phyloP scores from a whole-genome alignment of 1,140 invertebrate genomes.

The Zaprionus africanus region DNA sequence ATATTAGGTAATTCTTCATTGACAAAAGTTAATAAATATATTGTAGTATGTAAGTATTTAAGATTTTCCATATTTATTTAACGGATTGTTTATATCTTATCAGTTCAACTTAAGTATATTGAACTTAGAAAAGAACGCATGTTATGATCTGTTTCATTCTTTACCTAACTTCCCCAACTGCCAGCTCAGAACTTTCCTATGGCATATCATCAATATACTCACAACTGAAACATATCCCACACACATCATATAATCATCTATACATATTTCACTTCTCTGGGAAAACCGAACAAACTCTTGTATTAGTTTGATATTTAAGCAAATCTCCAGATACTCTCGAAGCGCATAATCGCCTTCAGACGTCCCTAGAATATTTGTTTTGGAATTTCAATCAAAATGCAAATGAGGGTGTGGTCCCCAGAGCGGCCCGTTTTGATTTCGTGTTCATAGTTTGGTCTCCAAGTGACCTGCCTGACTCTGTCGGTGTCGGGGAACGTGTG shows the following conservation, averaged over 20 bases:
- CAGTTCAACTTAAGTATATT: background rate
- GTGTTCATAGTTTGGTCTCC: background rate
- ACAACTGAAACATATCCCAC: no score
- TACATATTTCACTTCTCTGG: background rate
- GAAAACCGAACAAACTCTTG: background rate
- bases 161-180: no score
- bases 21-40: no score
- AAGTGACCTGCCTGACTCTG: background rate
- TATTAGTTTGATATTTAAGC: background rate
- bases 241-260: background rate
- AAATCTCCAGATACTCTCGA: background rate
- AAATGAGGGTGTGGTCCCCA: constrained; percentile 35
- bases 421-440: background rate
- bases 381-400: constrained; percentile 25
- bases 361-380: background rate
- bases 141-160: background rate
- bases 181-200: background rate
- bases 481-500: background rate
- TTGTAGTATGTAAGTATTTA: no score
- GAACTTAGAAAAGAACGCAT: background rate
- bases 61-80: no score
- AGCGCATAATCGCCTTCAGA: background rate
- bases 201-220: no score
- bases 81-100: background rate
- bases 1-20: no score